These are phyloP conservation scores for Anser cygnoides DNA, from an alignment of 2,113 vertebrate species.

Conservation along the genomic window DNA sequence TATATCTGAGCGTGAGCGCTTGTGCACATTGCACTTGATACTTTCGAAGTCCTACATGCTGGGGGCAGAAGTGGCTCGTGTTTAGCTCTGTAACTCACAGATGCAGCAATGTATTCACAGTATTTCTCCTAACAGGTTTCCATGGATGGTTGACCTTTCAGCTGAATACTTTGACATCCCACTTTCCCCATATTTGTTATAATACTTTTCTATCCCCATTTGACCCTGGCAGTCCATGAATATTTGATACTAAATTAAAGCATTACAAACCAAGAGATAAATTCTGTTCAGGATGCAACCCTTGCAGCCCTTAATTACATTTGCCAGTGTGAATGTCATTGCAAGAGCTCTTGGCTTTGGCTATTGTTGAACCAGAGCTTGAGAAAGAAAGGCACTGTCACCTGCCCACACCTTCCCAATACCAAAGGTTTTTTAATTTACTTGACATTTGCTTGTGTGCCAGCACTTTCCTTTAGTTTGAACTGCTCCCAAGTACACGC, in stretches of 20 bases:
- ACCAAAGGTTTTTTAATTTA: neutral
- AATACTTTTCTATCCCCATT: slow-evolving; percentile 30
- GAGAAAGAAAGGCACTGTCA: neutral
- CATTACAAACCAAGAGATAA: slow-evolving; percentile 12
- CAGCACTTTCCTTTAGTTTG: neutral
- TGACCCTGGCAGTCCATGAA: slow-evolving; percentile 32
- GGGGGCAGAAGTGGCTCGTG: neutral
- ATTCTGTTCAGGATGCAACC: neutral
- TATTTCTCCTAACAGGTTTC: slow-evolving; percentile 37
- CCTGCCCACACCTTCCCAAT: neutral
- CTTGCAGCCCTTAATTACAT: neutral
- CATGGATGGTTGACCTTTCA: slow-evolving; percentile 2
- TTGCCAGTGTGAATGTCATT: neutral
- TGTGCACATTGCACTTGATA: neutral
- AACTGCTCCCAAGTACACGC: neutral
- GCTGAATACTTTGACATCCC: slow-evolving; percentile 11
- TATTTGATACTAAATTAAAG: slow-evolving; percentile 54
- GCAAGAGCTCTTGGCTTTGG: neutral
- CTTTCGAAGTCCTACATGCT: fast-evolving
- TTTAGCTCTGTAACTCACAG: neutral
- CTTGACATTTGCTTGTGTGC: neutral
- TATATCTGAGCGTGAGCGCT: neutral
- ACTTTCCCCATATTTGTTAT: neutral
- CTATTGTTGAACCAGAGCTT: neutral
- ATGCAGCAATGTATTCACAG: neutral